Evolutionary conservation across 2,797 vertebrate species (phyloP).

Genomic region (Chaetophractus vellerosus): DNA sequence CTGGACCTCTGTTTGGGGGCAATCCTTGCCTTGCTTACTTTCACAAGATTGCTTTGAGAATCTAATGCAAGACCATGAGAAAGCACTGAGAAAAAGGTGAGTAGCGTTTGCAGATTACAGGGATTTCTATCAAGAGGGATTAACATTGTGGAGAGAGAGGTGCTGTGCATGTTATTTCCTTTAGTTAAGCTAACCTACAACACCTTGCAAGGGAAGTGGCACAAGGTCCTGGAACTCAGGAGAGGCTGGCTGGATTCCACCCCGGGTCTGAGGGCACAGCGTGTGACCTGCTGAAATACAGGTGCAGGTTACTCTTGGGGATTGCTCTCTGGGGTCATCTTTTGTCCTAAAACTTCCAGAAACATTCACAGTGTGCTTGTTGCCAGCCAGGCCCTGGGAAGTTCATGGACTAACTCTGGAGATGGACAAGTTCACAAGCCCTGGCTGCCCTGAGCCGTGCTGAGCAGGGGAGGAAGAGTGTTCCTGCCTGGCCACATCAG

Average conservation of each 20-base stretch:
- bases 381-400: not conserved
- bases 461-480: not conserved
- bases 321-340: not conserved
- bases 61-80: not conserved
- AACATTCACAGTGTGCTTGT: constrained; percentile 28
- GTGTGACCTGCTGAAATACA: not conserved
- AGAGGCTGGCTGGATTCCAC: not conserved
- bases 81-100: constrained; percentile 18
- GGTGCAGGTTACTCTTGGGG: not conserved
- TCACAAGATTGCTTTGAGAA: constrained; percentile 11
- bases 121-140: constrained; percentile 32
- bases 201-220: not conserved
- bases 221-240: accelerated
- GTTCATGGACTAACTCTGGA: not conserved
- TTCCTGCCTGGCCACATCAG: not conserved
- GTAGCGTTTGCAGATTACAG: not conserved
- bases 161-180: not conserved
- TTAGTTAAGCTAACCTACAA: not conserved
- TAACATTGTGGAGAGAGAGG: not conserved
- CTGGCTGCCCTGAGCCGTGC: not conserved
- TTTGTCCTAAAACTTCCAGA: constrained; percentile 30
- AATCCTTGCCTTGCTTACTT: not conserved
- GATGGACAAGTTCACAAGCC: not conserved
- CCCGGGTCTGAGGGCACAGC: not conserved
- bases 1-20: not conserved